These are phyloP conservation scores for Linepithema humile DNA, from an alignment of 1,140 invertebrate genomes.

Conservation along the genomic window DNA sequence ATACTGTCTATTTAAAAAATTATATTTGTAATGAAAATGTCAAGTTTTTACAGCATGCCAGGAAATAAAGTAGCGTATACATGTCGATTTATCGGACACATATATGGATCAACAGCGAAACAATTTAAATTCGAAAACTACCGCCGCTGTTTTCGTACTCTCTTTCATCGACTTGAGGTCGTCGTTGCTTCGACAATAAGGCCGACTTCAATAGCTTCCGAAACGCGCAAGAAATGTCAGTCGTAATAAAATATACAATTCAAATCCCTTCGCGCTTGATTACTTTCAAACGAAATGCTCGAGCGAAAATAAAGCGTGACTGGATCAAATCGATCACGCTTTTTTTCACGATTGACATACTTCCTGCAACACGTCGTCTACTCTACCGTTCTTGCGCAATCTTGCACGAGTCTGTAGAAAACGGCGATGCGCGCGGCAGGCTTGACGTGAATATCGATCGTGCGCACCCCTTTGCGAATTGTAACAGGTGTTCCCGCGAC, in stretches of 20 bases:
- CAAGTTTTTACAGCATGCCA: no score
- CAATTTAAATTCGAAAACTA: background rate
- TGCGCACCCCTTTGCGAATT: slow-evolving; percentile 37
- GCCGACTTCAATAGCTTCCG: background rate
- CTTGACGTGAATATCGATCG: slow-evolving; percentile 27
- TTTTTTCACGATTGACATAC: background rate
- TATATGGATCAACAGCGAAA: no score
- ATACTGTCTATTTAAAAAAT: no score
- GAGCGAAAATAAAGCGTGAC: background rate
- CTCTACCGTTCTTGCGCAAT: slow-evolving; percentile 15
- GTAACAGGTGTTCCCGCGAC: slow-evolving; percentile 57
- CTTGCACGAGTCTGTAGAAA: background rate
- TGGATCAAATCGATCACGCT: background rate
- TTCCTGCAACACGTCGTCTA: slow-evolving; percentile 17
- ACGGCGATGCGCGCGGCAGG: background rate
- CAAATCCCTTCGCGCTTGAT: background rate
- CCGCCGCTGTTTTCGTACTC: background rate
- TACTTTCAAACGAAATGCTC: background rate
- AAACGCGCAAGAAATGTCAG: background rate
- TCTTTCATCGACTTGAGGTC: background rate
- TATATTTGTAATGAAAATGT: no score
- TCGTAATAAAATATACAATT: background rate
- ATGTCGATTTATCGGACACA: no score
- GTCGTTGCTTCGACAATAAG: background rate
- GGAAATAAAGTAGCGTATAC: no score